Percentiles rank a stretch among this genome's conserved stretches.
These are phyloP conservation scores for Chiloscyllium plagiosum DNA, from an alignment of 2,113 vertebrate species.

Conservation along the genomic window DNA sequence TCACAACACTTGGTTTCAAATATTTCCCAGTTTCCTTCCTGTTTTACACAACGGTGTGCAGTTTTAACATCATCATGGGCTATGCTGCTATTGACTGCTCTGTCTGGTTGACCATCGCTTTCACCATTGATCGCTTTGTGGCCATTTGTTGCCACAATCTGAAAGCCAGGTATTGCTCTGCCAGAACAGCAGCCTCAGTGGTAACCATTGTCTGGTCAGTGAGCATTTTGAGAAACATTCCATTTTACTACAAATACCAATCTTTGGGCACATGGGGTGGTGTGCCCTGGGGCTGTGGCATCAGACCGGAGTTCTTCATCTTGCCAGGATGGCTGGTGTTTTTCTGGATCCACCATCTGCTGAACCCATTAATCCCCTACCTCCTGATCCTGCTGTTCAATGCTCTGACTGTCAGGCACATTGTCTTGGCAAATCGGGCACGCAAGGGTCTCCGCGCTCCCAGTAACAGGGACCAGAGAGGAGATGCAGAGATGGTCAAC, in stretches of 20 bases:
- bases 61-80: background rate
- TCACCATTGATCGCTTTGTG: background rate
- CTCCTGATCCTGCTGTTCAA: background rate
- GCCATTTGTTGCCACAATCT: background rate
- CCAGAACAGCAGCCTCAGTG: background rate
- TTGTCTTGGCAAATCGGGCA: background rate
- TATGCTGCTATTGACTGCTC: background rate
- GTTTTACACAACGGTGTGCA: background rate
- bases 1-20: background rate
- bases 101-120: background rate
- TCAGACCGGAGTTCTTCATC: background rate
- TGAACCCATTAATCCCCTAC: background rate
- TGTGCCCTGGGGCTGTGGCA: background rate
- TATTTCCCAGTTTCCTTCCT: background rate
- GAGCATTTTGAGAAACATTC: background rate
- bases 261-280: background rate
- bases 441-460: background rate
- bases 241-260: background rate
- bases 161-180: background rate
- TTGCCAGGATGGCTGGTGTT: background rate
- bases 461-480: background rate
- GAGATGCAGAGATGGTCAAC: background rate
- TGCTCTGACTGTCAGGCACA: background rate
- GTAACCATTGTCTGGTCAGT: background rate
- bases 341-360: background rate